A percentile compares a stretch with the other conserved stretches of the same genome.
phyloP scores from a whole-genome alignment of 2,113 vertebrate species.

The Paedocypris sp. region DNA sequence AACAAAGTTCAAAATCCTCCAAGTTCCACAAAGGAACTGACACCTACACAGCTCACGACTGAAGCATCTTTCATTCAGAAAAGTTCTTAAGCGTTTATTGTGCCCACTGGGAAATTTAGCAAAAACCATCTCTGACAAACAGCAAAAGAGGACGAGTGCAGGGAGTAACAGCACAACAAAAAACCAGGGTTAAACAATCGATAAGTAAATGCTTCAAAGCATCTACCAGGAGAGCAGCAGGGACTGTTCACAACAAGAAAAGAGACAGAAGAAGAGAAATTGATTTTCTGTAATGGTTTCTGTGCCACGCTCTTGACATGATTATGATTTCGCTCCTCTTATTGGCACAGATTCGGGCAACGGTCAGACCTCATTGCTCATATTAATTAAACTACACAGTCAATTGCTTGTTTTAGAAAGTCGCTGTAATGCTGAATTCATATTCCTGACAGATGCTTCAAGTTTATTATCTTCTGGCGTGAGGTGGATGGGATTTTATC shows the following conservation, averaged over 20 bases:
- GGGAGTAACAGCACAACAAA: slow-evolving; percentile 16
- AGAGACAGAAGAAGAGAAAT: slow-evolving; percentile 28
- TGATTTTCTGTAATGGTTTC: slow-evolving; percentile 37
- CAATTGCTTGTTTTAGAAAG: slow-evolving; percentile 37
- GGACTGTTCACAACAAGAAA: slow-evolving; percentile 32
- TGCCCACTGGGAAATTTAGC: slow-evolving; percentile 1
- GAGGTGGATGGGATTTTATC: slow-evolving; percentile 1
- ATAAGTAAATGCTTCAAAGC: slow-evolving; percentile 42
- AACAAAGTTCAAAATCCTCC: background rate
- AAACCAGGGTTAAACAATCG: slow-evolving; percentile 29
- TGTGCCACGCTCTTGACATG: slow-evolving; percentile 6
- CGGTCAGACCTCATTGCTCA: slow-evolving; percentile 31
- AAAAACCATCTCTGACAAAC: background rate
- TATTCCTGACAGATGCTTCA: slow-evolving; percentile 21
- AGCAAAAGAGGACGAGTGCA: background rate
- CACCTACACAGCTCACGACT: background rate
- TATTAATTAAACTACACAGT: slow-evolving; percentile 36
- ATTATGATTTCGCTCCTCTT: slow-evolving; percentile 18
- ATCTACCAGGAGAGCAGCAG: slow-evolving; percentile 25
- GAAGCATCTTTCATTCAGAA: background rate
- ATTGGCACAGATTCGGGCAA: slow-evolving; percentile 25
- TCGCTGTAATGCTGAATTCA: slow-evolving; percentile 10
- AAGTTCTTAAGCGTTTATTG: background rate
- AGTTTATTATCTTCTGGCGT: slow-evolving; percentile 15
- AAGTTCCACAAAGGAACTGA: background rate